phyloP scores from a whole-genome alignment of 2,888 invertebrate species.

The Hydriomena furcata region DNA sequence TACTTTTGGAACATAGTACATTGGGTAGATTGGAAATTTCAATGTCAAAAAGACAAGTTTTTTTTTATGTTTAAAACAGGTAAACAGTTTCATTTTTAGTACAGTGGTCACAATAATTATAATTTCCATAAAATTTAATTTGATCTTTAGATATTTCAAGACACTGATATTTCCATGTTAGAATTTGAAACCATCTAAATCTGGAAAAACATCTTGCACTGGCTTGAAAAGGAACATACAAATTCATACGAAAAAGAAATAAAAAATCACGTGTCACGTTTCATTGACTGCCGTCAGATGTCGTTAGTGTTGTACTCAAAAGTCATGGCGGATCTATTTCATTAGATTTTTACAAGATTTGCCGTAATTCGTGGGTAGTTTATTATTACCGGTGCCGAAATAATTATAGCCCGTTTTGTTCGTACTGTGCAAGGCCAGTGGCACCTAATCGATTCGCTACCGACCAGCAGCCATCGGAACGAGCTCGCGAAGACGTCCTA shows the following conservation, averaged over 20 bases:
- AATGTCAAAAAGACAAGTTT: too few species aligned
- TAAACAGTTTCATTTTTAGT: too few species aligned
- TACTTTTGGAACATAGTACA: too few species aligned
- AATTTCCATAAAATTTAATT: too few species aligned
- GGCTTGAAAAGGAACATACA: slow-evolving; percentile 65
- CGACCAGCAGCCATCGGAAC: slow-evolving; percentile 53
- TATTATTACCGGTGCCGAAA: slow-evolving; percentile 69
- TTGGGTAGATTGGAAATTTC: too few species aligned
- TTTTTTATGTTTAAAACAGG: too few species aligned
- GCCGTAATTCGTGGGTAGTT: slow-evolving; percentile 78
- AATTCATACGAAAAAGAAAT: slow-evolving; percentile 60
- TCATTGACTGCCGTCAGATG: slow-evolving; percentile 66
- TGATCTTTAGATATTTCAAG: too few species aligned
- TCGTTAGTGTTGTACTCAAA: slow-evolving; percentile 72
- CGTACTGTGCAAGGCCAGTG: slow-evolving; percentile 62
- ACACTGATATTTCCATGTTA: too few species aligned
- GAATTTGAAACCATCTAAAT: too few species aligned
- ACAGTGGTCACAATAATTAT: too few species aligned
- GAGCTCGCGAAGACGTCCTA: slow-evolving; percentile 53
- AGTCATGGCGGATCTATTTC: slow-evolving; percentile 81
- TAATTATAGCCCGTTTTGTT: slow-evolving; percentile 64
- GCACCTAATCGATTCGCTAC: slow-evolving; percentile 56
- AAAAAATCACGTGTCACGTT: slow-evolving; percentile 76
- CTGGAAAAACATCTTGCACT: slow-evolving; percentile 40
- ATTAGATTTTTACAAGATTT: slow-evolving; percentile 70